Evolutionary conservation across 1,140 invertebrate species (phyloP).

Genomic region (Drosophila seguyi): DNA sequence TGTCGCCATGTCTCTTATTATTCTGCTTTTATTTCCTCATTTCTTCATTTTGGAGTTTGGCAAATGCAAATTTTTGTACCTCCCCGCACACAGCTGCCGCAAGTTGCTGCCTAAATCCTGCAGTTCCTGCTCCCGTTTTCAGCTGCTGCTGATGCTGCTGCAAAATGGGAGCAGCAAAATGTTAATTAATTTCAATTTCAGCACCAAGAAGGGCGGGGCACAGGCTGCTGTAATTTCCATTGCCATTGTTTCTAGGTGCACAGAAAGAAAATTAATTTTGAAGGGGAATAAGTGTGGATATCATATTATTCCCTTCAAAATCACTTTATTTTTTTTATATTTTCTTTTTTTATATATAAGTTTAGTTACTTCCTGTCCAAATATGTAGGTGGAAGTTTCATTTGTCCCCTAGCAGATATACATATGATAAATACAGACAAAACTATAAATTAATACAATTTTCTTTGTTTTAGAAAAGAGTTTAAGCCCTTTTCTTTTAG

Average conservation of each 20-base stretch:
- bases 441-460: too few relatives aligned
- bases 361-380: too few relatives aligned
- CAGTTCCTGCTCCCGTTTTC: slow-evolving; percentile 16
- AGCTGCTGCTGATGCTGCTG: slow-evolving; percentile 4
- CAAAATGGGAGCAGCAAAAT: slow-evolving; percentile 42
- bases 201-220: slow-evolving; percentile 17
- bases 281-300: not conserved
- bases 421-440: too few relatives aligned
- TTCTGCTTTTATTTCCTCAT: slow-evolving; percentile 9
- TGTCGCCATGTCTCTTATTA: slow-evolving; percentile 7
- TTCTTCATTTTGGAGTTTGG: slow-evolving; percentile 22
- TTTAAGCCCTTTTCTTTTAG: too few relatives aligned
- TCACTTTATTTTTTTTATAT: too few relatives aligned
- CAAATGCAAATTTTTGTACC: slow-evolving; percentile 33
- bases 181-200: slow-evolving; percentile 63
- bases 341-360: too few relatives aligned
- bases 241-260: slow-evolving; percentile 24
- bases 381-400: too few relatives aligned
- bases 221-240: slow-evolving; percentile 34
- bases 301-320: too few relatives aligned
- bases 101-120: slow-evolving; percentile 42
- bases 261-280: not conserved
- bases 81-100: slow-evolving; percentile 18
- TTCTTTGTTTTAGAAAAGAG: too few relatives aligned
- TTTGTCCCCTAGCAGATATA: too few relatives aligned